Base-by-base conservation (phyloP, 1,140 invertebrate genomes). In the Vanessa atalanta region DNA sequence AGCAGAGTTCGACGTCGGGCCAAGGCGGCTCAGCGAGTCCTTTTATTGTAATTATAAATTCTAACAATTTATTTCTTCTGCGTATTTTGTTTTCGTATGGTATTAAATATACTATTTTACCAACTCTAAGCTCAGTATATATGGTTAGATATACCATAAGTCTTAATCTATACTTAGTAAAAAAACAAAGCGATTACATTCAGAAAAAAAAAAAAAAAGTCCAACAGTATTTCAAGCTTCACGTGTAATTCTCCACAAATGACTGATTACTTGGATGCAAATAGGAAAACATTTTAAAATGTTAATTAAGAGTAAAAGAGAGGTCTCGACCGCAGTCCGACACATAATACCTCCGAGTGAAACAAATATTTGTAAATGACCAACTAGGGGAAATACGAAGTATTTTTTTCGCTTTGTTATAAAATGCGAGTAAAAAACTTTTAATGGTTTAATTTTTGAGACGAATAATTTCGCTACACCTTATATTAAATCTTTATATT, bases 301-400 rank as follows among this genome's bases (percentile, higher is more conserved):
- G 43, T 55, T 72, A 65, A 72, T 72, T 72, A 43, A 2, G 37
- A 43, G 9, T 8, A 57, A 65, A 72, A 65, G 51, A 8, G 63
- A 57, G 43, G 16, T 48, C 47, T 23, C 15, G 43, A 65, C 55
- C 61, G 26, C 65, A 66, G 48, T 57, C 63, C 63, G 43, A n/a
- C 48, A 55, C 63, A 16, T 48, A 72, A 71, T 43, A 23, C 70
- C 63, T 71, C 50, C 37, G 16, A 57, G 20, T 55, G 20, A 4
- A 53, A 20, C 48, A 67, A 67, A 67, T 67, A 55, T 67, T 67
- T 68, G 31, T 57, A 57, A 57, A 68, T 68, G 50, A 20, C 66
- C 66, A 12, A 43, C 51, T 9, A 16, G 37, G 65, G 31, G 50
- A 71, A 47, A 65, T 65, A 60, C 8, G 37, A 57, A 47, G 63